A percentile compares a stretch with the other conserved stretches of the same genome.
These are phyloP conservation scores for Aspidapion aeneum DNA, from an alignment of 2,888 invertebrate genomes.

Conservation along the genomic window DNA sequence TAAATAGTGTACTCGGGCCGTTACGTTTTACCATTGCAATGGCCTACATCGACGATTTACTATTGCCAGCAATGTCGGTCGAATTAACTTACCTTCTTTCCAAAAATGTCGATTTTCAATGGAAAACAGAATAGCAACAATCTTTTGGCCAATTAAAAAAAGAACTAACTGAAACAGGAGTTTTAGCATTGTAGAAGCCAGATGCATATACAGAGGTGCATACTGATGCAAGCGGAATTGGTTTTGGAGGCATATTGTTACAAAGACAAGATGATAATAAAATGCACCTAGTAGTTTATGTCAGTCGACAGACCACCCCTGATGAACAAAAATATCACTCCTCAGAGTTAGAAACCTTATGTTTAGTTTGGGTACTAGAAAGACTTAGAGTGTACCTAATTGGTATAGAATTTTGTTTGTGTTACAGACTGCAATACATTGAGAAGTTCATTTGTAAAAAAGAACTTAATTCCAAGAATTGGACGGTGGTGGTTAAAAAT, in stretches of 20 bases:
- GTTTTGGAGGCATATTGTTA: slow-evolving; percentile 32
- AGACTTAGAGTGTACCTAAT: slow-evolving; percentile 19
- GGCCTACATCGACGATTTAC: slow-evolving; percentile 22
- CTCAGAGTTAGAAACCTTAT: slow-evolving; percentile 9
- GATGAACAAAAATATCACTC: slow-evolving; percentile 9
- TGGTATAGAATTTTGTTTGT: slow-evolving; percentile 16
- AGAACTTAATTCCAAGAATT: slow-evolving; percentile 6
- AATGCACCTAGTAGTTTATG: not conserved
- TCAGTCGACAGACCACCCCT: slow-evolving; percentile 3
- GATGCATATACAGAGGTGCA: slow-evolving; percentile 31
- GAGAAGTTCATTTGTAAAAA: slow-evolving; percentile 28
- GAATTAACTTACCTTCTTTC: slow-evolving; percentile 21
- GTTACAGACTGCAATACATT: slow-evolving; percentile 21
- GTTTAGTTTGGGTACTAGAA: slow-evolving; percentile 15
- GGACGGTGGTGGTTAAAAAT: not conserved
- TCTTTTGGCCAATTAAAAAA: slow-evolving; percentile 18
- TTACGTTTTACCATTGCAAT: slow-evolving; percentile 7
- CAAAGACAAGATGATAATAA: slow-evolving; percentile 26
- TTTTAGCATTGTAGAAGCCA: slow-evolving; percentile 27
- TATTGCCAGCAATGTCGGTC: slow-evolving; percentile 18
- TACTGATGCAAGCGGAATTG: slow-evolving; percentile 33
- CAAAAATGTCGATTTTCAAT: slow-evolving; percentile 18
- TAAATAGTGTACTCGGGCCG: slow-evolving; percentile 13
- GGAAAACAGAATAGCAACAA: slow-evolving; percentile 12
- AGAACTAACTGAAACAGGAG: slow-evolving; percentile 10